Evolutionary conservation across 2,888 invertebrate species (phyloP).

Genomic region (Microplitis manilae): DNA sequence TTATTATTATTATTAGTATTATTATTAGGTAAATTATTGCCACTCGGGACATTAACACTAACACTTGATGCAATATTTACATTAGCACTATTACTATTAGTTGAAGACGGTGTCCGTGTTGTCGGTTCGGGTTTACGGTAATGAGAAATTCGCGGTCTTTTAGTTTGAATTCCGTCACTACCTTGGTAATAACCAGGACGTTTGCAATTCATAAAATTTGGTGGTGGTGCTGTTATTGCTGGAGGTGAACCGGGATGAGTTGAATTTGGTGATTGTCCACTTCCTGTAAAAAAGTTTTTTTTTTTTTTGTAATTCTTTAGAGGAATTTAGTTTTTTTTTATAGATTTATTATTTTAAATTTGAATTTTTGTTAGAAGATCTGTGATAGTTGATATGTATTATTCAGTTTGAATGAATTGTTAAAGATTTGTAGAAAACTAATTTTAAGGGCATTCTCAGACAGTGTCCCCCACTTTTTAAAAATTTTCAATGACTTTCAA

Average conservation of each 20-base stretch:
- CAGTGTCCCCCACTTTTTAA: too few relatives aligned
- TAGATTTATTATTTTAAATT: too few relatives aligned
- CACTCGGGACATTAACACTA: constrained; percentile 49
- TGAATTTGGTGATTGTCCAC: constrained; percentile 85
- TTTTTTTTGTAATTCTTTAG: too few relatives aligned
- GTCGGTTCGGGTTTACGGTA: constrained; percentile 77
- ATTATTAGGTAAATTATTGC: constrained; percentile 51
- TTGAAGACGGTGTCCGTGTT: constrained; percentile 65
- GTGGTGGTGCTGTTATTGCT: constrained; percentile 67
- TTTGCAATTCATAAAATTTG: constrained; percentile 74
- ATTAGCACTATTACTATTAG: constrained; percentile 48
- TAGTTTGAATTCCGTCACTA: constrained; percentile 76
- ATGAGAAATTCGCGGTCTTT: constrained; percentile 91
- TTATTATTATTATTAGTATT: constrained; percentile 44
- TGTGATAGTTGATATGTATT: too few relatives aligned
- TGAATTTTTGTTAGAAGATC: too few relatives aligned
- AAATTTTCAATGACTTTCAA: too few relatives aligned
- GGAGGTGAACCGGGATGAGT: constrained; percentile 84
- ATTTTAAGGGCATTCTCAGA: too few relatives aligned
- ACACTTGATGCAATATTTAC: constrained; percentile 49
- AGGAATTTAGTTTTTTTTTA: too few relatives aligned
- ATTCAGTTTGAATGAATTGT: too few relatives aligned
- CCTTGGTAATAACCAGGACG: constrained; percentile 78
- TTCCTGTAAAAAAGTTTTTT: constrained; percentile 68
- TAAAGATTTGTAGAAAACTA: too few relatives aligned